phyloP scores from a whole-genome alignment of 2,888 invertebrate species.

The Dilophus febrilis region DNA sequence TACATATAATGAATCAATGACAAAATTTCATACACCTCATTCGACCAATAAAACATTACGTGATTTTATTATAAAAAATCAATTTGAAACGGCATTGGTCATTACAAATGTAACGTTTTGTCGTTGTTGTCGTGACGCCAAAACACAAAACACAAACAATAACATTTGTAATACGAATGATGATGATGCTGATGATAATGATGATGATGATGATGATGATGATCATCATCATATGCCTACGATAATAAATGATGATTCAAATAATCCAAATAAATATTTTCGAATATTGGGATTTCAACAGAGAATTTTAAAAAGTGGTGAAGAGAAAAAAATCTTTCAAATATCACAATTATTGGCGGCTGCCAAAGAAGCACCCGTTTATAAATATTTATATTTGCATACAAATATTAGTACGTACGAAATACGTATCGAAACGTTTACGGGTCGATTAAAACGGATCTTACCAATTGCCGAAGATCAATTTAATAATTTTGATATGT shows the following conservation, averaged over 20 bases:
- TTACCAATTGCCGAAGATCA: constrained; percentile 7
- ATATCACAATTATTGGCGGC: constrained; percentile 13
- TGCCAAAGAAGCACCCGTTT: neutral
- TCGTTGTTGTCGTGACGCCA: too few species aligned
- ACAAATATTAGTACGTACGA: constrained; percentile 34
- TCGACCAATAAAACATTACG: constrained; percentile 29
- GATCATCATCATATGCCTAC: too few species aligned
- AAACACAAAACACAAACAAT: constrained; percentile 8
- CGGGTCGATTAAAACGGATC: constrained; percentile 26
- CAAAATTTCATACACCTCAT: constrained; percentile 18
- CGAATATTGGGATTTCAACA: constrained; percentile 11
- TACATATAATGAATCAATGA: constrained; percentile 29
- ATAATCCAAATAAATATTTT: too few species aligned
- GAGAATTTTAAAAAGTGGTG: constrained; percentile 17
- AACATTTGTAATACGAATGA: too few species aligned
- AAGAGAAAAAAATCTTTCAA: constrained; percentile 18
- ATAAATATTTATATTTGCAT: neutral
- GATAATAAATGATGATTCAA: too few species aligned
- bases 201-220: too few species aligned
- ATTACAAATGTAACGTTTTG: constrained; percentile 53
- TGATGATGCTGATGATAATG: neutral
- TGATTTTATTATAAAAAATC: constrained; percentile 48
- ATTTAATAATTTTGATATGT: neutral
- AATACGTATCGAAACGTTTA: constrained; percentile 33
- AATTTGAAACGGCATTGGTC: constrained; percentile 53